Percentiles rank a stretch among this genome's conserved stretches.
Conservation (phyloP, 2,888 invertebrate genomes). For the Andricus curvator region DNA sequence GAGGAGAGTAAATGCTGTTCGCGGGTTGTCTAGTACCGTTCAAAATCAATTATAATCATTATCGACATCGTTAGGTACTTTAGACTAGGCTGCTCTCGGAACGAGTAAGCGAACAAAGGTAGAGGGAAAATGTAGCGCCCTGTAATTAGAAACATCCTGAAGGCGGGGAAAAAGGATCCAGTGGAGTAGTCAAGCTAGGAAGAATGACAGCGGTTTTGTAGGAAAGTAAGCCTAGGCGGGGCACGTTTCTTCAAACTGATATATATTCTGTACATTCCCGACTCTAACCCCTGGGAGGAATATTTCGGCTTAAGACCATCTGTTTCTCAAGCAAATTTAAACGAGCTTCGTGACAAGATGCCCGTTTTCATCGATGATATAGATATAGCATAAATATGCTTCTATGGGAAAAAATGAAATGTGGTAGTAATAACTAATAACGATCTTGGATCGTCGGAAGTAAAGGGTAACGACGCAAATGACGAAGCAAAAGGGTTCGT, state of each 20-base stretch:
- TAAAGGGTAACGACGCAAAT: neutral
- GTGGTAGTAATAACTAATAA: neutral
- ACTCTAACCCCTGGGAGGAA: neutral
- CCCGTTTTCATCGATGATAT: neutral
- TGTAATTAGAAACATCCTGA: constrained; percentile 61
- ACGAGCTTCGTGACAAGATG: neutral
- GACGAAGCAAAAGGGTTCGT: neutral
- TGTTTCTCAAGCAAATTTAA: constrained; percentile 9
- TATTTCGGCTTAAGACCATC: constrained; percentile 15
- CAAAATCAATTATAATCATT: constrained; percentile 38
- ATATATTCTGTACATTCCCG: neutral
- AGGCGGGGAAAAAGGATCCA: constrained; percentile 36
- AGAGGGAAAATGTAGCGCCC: constrained; percentile 50
- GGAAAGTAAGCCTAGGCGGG: constrained; percentile 31
- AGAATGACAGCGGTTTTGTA: constrained; percentile 39
- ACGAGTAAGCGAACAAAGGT: constrained; percentile 37
- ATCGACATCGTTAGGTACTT: constrained; percentile 29
- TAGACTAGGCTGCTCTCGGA: constrained; percentile 18
- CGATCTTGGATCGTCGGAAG: neutral
- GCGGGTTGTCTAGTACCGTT: constrained; percentile 27
- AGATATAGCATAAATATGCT: neutral
- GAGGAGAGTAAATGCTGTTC: constrained; percentile 18
- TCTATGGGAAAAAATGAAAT: neutral
- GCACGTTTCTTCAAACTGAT: constrained; percentile 16
- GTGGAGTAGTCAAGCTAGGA: constrained; percentile 30